phyloP scores from a whole-genome alignment of 35 echinoderm and acorn worm genomes.

The Lytechinus pictus region DNA sequence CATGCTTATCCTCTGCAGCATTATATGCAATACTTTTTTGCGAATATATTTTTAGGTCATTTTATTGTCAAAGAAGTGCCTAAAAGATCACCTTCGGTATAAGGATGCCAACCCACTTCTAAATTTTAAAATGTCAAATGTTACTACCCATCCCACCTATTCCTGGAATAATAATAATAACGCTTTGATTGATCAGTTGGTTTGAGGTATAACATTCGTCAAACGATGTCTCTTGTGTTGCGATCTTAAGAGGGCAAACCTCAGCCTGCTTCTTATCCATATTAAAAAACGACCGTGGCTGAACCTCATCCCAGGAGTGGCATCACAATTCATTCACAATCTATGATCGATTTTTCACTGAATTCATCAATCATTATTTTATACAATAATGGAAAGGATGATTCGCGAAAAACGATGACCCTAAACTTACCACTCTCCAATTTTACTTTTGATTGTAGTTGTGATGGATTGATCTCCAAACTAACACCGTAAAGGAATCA shows the following conservation, averaged over 20 bases:
- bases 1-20: no score
- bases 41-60: no score
- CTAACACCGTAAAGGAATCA: not conserved
- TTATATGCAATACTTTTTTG: no score
- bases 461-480: not conserved
- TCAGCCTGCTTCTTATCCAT: not conserved
- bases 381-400: not conserved
- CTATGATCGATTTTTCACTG: not conserved
- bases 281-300: not conserved
- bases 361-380: not conserved
- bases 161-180: not conserved
- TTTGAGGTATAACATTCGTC: not conserved
- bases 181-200: not conserved
- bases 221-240: not conserved
- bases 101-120: no score
- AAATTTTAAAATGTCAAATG: not conserved
- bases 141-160: not conserved
- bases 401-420: not conserved
- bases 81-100: no score
- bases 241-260: not conserved
- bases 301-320: not conserved
- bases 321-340: not conserved
- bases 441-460: not conserved
- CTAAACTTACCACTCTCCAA: not conserved
- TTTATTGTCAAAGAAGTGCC: no score